Percentiles rank a stretch among this genome's conserved stretches.
Evolutionary conservation across 2,797 vertebrate species (phyloP).

Genomic region (Pseudochromis fuscus): DNA sequence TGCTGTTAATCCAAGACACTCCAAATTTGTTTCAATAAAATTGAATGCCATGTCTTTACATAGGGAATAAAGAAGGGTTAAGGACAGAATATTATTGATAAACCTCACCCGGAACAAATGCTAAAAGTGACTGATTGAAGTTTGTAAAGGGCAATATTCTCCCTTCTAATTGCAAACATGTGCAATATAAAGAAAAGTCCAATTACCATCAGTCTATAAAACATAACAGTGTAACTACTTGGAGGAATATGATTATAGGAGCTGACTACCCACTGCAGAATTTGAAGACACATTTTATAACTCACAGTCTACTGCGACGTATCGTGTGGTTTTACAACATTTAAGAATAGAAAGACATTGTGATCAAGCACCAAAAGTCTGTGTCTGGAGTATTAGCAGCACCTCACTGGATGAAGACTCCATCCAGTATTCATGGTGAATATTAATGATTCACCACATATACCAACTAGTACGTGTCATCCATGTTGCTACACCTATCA

Average conservation of each 20-base stretch:
- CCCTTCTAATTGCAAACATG: conserved; percentile 21
- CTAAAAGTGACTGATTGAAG: conserved; percentile 14
- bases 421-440: conserved; percentile 71
- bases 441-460: conserved; percentile 80
- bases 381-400: conserved; percentile 53
- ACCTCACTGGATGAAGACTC: conserved; percentile 59
- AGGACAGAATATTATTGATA: conserved; percentile 61
- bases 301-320: conserved; percentile 16
- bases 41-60: no score
- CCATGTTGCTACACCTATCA: conserved; percentile 70
- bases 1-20: conserved; percentile 69
- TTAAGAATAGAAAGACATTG: conserved; percentile 35
- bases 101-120: conserved; percentile 26
- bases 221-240: conserved; percentile 20
- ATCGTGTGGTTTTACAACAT: conserved; percentile 46
- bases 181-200: neutral
- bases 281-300: conserved; percentile 46
- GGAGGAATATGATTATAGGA: conserved; percentile 25
- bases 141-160: conserved; percentile 20
- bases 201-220: conserved; percentile 15
- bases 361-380: conserved; percentile 52
- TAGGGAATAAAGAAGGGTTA: conserved; percentile 52
- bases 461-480: conserved; percentile 64
- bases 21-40: no score
- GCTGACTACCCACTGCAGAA: conserved; percentile 28